Conservation (phyloP, 2,113 vertebrate genomes). For the Hemichromis elongatus region DNA sequence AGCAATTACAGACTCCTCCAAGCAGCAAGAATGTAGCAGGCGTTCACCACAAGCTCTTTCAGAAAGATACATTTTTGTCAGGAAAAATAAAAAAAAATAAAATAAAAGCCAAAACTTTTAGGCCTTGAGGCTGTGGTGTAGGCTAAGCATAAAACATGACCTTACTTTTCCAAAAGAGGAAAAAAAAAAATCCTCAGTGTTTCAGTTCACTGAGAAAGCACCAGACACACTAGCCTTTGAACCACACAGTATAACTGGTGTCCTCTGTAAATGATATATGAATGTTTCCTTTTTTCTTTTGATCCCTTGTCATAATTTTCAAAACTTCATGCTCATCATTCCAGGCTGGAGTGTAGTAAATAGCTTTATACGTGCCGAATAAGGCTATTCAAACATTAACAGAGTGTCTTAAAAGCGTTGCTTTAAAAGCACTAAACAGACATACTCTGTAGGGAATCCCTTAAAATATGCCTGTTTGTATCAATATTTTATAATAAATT, state of each 20-base stretch:
- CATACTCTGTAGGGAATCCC: neutral
- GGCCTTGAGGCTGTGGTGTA: conserved; percentile 31
- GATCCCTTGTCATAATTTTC: neutral
- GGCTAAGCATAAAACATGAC: conserved; percentile 54
- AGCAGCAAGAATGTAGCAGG: conserved; percentile 59
- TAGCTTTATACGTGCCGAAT: neutral
- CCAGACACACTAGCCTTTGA: neutral
- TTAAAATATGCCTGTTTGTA: neutral
- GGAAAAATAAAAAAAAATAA: conserved; percentile 15
- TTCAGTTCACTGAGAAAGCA: conserved; percentile 11
- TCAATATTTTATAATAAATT: neutral
- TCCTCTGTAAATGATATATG: neutral
- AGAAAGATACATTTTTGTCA: conserved; percentile 24
- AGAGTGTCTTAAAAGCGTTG: neutral
- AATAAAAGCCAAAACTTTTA: conserved; percentile 31
- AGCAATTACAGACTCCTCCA: conserved; percentile 66
- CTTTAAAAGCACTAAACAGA: neutral
- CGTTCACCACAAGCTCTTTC: conserved; percentile 49
- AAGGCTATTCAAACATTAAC: neutral
- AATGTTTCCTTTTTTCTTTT: neutral
- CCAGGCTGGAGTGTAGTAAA: neutral
- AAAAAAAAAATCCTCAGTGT: neutral
- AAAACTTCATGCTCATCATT: neutral
- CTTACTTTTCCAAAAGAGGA: conserved; percentile 19
- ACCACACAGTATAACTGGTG: neutral